Percentiles rank a stretch among this genome's conserved stretches.
Conservation (phyloP, 2,113 vertebrate species). For the Sterrhoptilus dennistouni region DNA sequence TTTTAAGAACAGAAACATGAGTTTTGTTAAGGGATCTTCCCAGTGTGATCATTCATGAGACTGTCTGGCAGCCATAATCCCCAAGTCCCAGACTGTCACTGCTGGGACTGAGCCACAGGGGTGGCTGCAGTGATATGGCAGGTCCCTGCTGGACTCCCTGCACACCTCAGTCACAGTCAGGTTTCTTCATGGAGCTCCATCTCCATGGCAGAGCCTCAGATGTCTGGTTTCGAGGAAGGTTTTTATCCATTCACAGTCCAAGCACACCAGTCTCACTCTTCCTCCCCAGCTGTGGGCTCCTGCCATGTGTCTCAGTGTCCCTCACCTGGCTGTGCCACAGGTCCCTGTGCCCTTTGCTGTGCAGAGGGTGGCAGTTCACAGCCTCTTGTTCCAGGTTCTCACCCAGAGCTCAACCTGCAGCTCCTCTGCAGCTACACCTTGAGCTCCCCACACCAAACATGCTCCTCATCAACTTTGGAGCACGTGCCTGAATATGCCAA, state of each 20-base stretch:
- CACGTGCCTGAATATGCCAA: background rate
- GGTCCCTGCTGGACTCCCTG: background rate
- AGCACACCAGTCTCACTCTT: accelerated
- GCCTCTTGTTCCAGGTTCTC: no score
- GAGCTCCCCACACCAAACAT: accelerated
- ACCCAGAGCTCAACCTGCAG: background rate
- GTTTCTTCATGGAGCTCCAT: accelerated
- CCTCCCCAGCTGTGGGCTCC: accelerated
- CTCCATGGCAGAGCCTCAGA: background rate
- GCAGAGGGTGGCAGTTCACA: accelerated
- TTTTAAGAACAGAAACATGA: background rate
- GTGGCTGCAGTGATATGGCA: background rate
- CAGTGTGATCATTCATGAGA: accelerated
- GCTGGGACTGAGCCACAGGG: background rate
- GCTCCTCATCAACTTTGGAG: background rate
- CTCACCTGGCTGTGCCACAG: background rate
- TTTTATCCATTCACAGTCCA: background rate
- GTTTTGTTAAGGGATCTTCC: background rate
- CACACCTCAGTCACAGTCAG: no score
- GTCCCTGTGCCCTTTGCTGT: background rate
- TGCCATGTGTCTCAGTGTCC: background rate
- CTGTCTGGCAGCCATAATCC: no score
- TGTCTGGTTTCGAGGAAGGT: accelerated
- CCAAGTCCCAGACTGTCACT: background rate
- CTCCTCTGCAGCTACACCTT: background rate